phyloP scores from a whole-genome alignment of 2,888 invertebrate species.

The Cosmopolites sordidus region DNA sequence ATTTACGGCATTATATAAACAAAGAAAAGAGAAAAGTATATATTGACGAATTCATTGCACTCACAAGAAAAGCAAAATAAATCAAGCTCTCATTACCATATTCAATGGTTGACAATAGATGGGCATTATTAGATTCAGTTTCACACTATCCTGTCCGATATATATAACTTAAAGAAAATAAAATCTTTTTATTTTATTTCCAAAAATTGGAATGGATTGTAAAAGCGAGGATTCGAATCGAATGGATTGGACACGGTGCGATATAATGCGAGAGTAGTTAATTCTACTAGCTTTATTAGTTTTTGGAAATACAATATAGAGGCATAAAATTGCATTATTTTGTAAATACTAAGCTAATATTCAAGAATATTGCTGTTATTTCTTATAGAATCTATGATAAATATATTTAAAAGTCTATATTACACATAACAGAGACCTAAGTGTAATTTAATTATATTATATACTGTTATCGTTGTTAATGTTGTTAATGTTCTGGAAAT shows the following conservation, averaged over 20 bases:
- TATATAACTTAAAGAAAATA: too few relatives aligned
- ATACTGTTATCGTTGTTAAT: conserved; percentile 50
- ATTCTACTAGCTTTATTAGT: neutral
- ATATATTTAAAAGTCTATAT: conserved; percentile 27
- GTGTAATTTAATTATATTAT: conserved; percentile 43
- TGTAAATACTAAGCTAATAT: conserved; percentile 41
- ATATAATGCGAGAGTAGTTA: neutral
- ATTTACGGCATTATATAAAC: conserved; percentile 15
- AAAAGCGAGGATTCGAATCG: neutral
- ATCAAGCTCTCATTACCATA: conserved; percentile 5
- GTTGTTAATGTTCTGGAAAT: conserved; percentile 48
- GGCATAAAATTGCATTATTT: conserved; percentile 34
- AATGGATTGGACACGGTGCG: neutral
- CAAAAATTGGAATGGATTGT: neutral
- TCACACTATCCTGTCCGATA: too few relatives aligned
- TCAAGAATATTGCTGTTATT: conserved; percentile 26
- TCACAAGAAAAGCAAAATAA: conserved; percentile 15
- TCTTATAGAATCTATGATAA: conserved; percentile 22
- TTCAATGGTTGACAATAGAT: neutral
- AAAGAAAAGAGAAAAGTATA: neutral
- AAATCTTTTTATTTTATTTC: too few relatives aligned
- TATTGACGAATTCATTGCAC: neutral
- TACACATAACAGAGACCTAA: conserved; percentile 36
- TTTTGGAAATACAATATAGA: conserved; percentile 7
- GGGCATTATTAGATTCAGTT: neutral